Conservation (phyloP, 1,140 invertebrate genomes). For the Phortica variegata region DNA sequence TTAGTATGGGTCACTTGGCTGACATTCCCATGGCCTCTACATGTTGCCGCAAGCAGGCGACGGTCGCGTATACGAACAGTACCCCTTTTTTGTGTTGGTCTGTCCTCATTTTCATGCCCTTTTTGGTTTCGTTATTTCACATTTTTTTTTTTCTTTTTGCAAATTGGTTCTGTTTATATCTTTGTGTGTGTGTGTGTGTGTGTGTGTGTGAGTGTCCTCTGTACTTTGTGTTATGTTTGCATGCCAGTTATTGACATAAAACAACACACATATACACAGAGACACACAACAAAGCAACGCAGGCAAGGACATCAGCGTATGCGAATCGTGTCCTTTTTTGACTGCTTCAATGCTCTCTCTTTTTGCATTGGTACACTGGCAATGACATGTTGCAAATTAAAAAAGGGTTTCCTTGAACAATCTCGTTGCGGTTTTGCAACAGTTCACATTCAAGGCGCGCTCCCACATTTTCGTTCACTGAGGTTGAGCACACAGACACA, state of each 20-base stretch:
- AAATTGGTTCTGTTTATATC: constrained; percentile 31
- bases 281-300: constrained; percentile 43
- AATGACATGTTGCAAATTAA: constrained; percentile 54
- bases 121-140: not conserved
- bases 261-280: constrained; percentile 27
- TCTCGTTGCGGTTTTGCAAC: constrained; percentile 36
- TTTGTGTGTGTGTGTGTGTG: constrained; percentile 26
- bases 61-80: constrained; percentile 5
- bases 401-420: constrained; percentile 51
- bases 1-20: constrained; percentile 54
- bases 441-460: constrained; percentile 7
- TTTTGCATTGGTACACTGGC: constrained; percentile 17
- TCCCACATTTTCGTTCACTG: not conserved
- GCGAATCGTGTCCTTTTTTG: constrained; percentile 31
- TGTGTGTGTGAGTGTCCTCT: constrained; percentile 13
- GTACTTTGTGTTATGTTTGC: constrained; percentile 6
- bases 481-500: too few species aligned
- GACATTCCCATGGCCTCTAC: constrained; percentile 33
- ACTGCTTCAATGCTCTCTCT: constrained; percentile 28
- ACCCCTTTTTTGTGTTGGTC: constrained; percentile 6
- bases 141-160: not conserved
- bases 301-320: constrained; percentile 8
- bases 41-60: not conserved
- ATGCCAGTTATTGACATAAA: constrained; percentile 1
- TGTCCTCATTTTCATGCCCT: constrained; percentile 6